Evolutionary conservation across 2,113 vertebrate genomes (phyloP).

Genomic region (Malaclemys terrapin): DNA sequence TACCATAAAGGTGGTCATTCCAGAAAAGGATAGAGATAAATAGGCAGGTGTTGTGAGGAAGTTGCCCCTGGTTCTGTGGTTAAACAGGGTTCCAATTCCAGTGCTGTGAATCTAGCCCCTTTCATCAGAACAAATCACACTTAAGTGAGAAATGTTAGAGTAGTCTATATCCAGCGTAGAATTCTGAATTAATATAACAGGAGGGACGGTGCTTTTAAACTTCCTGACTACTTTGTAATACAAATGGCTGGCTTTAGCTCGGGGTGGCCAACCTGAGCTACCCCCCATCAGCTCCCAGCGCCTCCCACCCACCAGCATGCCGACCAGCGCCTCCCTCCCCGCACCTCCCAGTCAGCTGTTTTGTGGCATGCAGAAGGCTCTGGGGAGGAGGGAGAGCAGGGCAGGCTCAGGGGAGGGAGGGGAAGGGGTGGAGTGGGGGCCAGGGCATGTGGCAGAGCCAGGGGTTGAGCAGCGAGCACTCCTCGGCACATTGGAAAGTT

Average conservation of each 20-base stretch:
- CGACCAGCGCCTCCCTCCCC: too few relatives aligned
- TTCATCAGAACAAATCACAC: fast-evolving
- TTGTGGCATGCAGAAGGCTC: too few relatives aligned
- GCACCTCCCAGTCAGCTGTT: too few relatives aligned
- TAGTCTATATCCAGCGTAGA: fast-evolving
- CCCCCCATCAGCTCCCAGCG: too few relatives aligned
- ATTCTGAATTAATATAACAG: fast-evolving
- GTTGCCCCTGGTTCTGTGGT: fast-evolving
- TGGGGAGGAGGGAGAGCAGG: too few relatives aligned
- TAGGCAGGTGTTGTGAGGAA: fast-evolving
- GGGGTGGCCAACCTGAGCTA: too few relatives aligned
- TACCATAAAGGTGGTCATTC: fast-evolving
- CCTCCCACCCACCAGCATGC: too few relatives aligned
- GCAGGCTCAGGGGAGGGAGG: too few relatives aligned
- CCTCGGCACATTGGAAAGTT: too few relatives aligned
- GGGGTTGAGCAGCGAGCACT: too few relatives aligned
- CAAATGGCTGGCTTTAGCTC: fast-evolving
- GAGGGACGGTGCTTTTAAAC: fast-evolving
- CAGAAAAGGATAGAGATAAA: fast-evolving
- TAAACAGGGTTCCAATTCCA: fast-evolving
- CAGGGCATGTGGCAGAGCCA: too few relatives aligned
- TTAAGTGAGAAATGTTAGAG: fast-evolving
- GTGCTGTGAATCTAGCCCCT: fast-evolving
- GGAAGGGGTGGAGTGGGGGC: too few relatives aligned
- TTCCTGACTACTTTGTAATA: background rate